phyloP scores from a whole-genome alignment of 92 coral and sea anemone species.

The Scolanthus callimorphus region DNA sequence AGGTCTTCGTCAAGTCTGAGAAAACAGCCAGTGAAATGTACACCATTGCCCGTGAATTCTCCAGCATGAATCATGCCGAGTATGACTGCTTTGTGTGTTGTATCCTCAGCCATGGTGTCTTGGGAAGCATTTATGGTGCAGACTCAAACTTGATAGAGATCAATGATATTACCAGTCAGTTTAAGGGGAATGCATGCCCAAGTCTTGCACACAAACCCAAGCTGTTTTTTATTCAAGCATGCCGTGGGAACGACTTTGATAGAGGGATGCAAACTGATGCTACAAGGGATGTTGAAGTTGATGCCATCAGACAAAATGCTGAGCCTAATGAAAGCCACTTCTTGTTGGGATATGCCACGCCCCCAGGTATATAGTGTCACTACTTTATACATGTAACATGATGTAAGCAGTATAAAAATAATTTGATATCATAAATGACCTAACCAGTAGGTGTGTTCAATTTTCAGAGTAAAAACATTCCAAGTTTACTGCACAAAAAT shows the following conservation, averaged over 20 bases:
- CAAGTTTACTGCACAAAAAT: no score
- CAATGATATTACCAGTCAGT: slow-evolving; percentile 43
- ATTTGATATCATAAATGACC: no score
- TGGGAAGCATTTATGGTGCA: slow-evolving; percentile 75
- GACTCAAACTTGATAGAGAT: slow-evolving; percentile 53
- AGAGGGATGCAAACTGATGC: slow-evolving; percentile 54
- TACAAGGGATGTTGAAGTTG: slow-evolving; percentile 44
- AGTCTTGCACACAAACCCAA: slow-evolving; percentile 78
- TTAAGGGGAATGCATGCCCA: slow-evolving; percentile 68
- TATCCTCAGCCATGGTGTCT: slow-evolving; percentile 71
- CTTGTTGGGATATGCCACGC: slow-evolving; percentile 93
- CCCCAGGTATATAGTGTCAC: slow-evolving; percentile 97
- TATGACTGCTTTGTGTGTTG: slow-evolving; percentile 88
- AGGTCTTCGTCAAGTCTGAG: slow-evolving; percentile 27
- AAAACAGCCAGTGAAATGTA: slow-evolving; percentile 53
- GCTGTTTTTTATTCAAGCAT: slow-evolving; percentile 93
- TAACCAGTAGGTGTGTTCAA: no score
- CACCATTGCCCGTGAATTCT: slow-evolving; percentile 37
- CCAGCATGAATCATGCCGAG: slow-evolving; percentile 33
- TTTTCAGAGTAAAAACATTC: no score
- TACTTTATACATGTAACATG: no score
- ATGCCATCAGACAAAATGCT: slow-evolving; percentile 71
- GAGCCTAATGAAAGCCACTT: slow-evolving; percentile 93
- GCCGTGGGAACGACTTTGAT: slow-evolving; percentile 69
- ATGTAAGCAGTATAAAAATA: no score